A percentile compares a stretch with the other conserved stretches of the same genome.
Evolutionary conservation across 2,797 vertebrate genomes (phyloP).

Genomic region (Sorex maritimensis): DNA sequence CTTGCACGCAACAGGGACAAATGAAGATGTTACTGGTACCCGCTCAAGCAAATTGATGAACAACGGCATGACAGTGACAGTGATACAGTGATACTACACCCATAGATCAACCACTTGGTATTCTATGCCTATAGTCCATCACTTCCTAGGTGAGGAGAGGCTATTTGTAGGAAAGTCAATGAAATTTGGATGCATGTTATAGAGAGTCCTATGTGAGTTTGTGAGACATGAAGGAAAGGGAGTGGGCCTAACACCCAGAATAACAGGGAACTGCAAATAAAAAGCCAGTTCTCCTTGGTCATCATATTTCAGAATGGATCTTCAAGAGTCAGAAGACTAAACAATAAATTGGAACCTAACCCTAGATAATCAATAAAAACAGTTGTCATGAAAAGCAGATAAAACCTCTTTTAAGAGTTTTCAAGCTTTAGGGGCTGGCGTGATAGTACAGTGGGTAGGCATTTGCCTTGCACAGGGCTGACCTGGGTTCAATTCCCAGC

Average conservation of each 20-base stretch:
- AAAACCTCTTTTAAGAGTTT: constrained; percentile 24
- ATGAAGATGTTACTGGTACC: no score
- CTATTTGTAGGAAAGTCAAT: background rate
- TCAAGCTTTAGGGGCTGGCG: background rate
- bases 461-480: no score
- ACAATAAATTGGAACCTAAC: background rate
- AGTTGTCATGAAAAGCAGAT: background rate
- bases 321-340: background rate
- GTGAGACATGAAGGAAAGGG: background rate
- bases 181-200: background rate
- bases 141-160: fast-evolving
- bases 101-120: background rate
- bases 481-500: no score
- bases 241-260: background rate
- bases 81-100: no score
- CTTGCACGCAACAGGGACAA: no score
- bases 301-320: background rate
- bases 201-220: background rate
- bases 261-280: background rate
- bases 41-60: no score
- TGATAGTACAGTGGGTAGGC: no score
- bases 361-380: constrained; percentile 23
- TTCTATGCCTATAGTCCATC: background rate
- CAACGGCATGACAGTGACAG: no score
- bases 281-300: background rate